phyloP scores from a whole-genome alignment of 1,140 invertebrate species.

The Apis mellifera region DNA sequence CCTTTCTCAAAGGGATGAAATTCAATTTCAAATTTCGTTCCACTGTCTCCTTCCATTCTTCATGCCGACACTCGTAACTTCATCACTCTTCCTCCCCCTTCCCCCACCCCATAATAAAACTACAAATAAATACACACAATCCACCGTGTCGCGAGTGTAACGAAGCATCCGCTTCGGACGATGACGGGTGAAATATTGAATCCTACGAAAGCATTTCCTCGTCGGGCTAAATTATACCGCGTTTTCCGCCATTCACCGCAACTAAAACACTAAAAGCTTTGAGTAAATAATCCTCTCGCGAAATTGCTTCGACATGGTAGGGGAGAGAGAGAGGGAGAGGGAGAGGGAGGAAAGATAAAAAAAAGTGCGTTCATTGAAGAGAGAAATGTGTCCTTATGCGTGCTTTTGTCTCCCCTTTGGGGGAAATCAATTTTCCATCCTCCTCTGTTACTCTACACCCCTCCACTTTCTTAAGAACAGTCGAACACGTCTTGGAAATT shows the following conservation, averaged over 20 bases:
- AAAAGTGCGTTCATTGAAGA: background rate
- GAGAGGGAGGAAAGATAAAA: background rate
- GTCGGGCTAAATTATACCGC: slow-evolving; percentile 3
- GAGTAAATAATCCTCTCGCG: background rate
- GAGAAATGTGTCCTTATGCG: background rate
- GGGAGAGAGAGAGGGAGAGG: background rate
- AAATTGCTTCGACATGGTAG: background rate
- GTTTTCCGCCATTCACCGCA: background rate
- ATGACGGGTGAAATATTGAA: slow-evolving; percentile 21
- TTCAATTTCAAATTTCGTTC: background rate
- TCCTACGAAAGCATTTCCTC: background rate
- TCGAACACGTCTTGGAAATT: slow-evolving; percentile 32
- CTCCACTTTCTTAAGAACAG: slow-evolving; percentile 13
- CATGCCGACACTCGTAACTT: background rate
- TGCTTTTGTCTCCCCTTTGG: background rate
- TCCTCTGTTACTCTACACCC: background rate
- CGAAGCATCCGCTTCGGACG: background rate
- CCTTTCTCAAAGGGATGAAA: too few relatives aligned
- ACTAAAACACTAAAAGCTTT: slow-evolving; percentile 4
- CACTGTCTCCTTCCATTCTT: background rate
- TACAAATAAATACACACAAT: background rate
- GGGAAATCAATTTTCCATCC: slow-evolving; percentile 21
- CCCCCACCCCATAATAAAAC: background rate
- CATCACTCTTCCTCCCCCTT: too few relatives aligned
- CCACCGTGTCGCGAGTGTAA: background rate